A percentile compares a stretch with the other conserved stretches of the same genome.
phyloP scores from a whole-genome alignment of 2,888 invertebrate genomes.

The Rhorus exstirpatorius region DNA sequence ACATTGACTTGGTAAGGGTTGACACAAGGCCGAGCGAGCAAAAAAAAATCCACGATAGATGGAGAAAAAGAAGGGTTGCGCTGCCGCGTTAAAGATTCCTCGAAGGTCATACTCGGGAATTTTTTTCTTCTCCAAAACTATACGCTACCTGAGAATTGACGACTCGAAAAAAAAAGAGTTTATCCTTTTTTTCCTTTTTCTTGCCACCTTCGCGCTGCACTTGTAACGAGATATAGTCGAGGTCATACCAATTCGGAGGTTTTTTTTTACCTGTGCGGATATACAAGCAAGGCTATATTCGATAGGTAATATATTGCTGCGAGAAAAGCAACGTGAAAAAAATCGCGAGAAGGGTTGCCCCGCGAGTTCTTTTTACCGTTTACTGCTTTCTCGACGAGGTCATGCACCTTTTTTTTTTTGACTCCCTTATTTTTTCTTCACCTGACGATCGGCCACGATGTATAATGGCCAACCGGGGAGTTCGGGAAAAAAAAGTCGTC shows the following conservation, averaged over 20 bases:
- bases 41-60: slow-evolving; percentile 55
- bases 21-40: slow-evolving; percentile 57
- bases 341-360: slow-evolving; percentile 66
- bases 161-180: slow-evolving; percentile 65
- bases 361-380: slow-evolving; percentile 63
- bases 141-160: slow-evolving; percentile 60
- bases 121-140: slow-evolving; percentile 41
- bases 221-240: slow-evolving; percentile 59
- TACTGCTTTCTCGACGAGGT: slow-evolving; percentile 58
- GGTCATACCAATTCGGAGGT: slow-evolving; percentile 64
- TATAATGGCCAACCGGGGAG: background rate
- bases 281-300: slow-evolving; percentile 11
- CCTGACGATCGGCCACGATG: slow-evolving; percentile 52
- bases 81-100: slow-evolving; percentile 64
- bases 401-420: slow-evolving; percentile 58
- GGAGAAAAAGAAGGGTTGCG: slow-evolving; percentile 68
- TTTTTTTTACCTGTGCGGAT: slow-evolving; percentile 61
- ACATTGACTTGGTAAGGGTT: slow-evolving; percentile 69
- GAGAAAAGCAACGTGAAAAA: slow-evolving; percentile 56
- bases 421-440: slow-evolving; percentile 43
- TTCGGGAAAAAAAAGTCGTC: slow-evolving; percentile 42
- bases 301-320: slow-evolving; percentile 42
- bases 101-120: slow-evolving; percentile 66
- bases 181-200: slow-evolving; percentile 47
- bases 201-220: slow-evolving; percentile 63